phyloP scores from a whole-genome alignment of 64 coral and sea anemone species.

The Stichodactyla helianthus region DNA sequence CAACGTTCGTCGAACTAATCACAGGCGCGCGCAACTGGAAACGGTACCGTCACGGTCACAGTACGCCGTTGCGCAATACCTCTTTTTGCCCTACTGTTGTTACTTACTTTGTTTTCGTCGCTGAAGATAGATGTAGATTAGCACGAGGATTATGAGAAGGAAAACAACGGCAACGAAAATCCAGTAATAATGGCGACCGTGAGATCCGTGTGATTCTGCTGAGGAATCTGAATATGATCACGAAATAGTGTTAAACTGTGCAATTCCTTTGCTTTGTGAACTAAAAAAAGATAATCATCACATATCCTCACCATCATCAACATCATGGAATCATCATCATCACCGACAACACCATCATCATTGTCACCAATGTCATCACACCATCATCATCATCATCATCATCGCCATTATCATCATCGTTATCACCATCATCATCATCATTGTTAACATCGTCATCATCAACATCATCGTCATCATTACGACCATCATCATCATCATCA shows the following conservation, averaged over 20 bases:
- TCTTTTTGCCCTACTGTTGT: background rate
- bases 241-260: background rate
- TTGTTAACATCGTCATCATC: background rate
- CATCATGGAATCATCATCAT: too few species aligned
- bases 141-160: conserved; percentile 43
- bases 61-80: too few species aligned
- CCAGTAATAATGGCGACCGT: conserved; percentile 15
- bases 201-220: background rate
- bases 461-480: background rate
- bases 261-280: too few species aligned
- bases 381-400: background rate
- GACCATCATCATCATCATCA: background rate
- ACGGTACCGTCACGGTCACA: too few species aligned
- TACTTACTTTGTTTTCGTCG: conserved; percentile 39
- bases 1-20: too few species aligned
- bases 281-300: too few species aligned
- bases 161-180: conserved; percentile 38
- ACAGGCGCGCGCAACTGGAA: too few species aligned
- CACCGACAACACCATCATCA: background rate
- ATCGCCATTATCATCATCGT: background rate
- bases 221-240: background rate
- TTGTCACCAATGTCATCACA: background rate
- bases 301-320: too few species aligned
- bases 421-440: background rate
- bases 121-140: conserved; percentile 30